Evolutionary conservation across 2,888 invertebrate species (phyloP), one percentile per base, ranked within the genome.

Genomic region (Phytoseiulus persimilis): DNA sequence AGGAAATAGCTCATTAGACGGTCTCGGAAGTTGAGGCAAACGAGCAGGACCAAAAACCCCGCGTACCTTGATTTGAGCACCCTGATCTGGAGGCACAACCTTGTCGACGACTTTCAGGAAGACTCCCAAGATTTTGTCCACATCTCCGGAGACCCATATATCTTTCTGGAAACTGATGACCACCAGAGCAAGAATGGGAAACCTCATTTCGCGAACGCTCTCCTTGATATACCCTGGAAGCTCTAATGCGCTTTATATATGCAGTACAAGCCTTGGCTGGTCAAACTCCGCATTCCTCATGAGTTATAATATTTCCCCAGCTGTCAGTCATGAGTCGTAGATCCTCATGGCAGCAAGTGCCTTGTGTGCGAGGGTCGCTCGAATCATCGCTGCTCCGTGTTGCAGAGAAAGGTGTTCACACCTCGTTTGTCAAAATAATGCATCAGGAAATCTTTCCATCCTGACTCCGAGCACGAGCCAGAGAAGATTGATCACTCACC

Each of bases 41-140:
- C 11, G 18, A 14, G 9, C 39, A 39, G 65, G 65, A 65, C 65
- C 65, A 23, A 18, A 65, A 23, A 46, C 9, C 2, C 23, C 14
- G 65, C 65, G 65, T 23, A 65, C 65, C 65, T 65, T 65, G 65
- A 65, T 65, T 65, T 65, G 23, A 23, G 65, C 31, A n/a, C 32
- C 18, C 23, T 33, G n/a, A n/a, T 87, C 87, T 0, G 33, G 32
- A 9, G 87, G 33, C 32, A 45, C 32, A 2, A 87, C n/a, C n/a
- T 87, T 87, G 32, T 87, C 87, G 87, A 87, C 45, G 32, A 45
- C 87, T 45, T 87, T 87, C 33, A 87, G 33, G 87, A 32, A 87
- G 0, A 87, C 87, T 9, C 28, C 11, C 9, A 87, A 11, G 14
- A 32, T 83, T 45, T 87, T 87, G 32, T 87, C 87, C 32, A 5